phyloP scores from a whole-genome alignment of 1,140 invertebrate genomes.

The Diuraphis noxia region DNA sequence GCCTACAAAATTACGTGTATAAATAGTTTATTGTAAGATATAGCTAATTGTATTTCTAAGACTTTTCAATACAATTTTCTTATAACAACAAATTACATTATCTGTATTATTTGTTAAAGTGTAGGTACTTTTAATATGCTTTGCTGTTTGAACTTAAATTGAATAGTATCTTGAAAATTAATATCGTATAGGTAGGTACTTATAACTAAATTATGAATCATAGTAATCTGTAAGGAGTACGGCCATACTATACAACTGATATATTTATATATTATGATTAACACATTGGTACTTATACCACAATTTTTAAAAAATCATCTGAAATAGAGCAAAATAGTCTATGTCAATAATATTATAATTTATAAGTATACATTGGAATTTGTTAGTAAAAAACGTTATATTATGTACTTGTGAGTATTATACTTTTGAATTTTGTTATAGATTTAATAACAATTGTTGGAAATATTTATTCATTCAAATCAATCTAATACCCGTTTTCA shows the following conservation, averaged over 20 bases:
- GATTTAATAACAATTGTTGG: neutral
- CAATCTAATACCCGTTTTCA: neutral
- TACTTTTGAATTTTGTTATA: neutral
- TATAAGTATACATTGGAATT: neutral
- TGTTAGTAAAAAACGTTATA: neutral
- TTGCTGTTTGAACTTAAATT: neutral
- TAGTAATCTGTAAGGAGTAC: neutral
- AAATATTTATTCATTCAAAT: constrained; percentile 3
- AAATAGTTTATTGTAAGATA: neutral
- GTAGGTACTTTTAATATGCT: neutral
- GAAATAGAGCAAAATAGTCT: neutral
- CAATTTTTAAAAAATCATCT: neutral
- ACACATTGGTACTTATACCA: neutral
- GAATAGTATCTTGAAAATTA: neutral
- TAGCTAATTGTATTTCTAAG: neutral
- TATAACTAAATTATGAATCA: neutral
- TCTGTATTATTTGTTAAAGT: neutral
- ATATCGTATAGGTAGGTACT: neutral
- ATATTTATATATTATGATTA: neutral
- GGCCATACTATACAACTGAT: neutral
- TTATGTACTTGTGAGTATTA: neutral
- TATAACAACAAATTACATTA: neutral
- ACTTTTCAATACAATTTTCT: neutral
- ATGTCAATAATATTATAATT: neutral
- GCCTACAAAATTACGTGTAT: neutral